Evolutionary conservation across 2,113 vertebrate genomes (phyloP), one percentile per base, ranked within the genome.

Genomic region (Chaenocephalus aceratus): DNA sequence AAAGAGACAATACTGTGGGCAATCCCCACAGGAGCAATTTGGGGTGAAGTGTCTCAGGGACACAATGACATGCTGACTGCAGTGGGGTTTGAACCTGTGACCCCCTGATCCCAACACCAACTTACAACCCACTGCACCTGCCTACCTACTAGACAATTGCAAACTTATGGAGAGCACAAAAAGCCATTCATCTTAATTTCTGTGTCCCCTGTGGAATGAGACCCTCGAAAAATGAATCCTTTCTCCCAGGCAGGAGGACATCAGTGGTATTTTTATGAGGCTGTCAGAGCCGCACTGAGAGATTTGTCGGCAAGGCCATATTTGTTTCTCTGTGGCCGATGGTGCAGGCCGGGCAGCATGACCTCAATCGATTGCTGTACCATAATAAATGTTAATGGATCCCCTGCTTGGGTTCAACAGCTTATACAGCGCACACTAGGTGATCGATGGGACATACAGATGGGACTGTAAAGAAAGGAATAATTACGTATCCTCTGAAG

Each of bases 361-460:
- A 83, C 75, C 75, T 36, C 14, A 3, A 81, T 89, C 78, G 57
- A 87, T 90, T 11, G n/a, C 58, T 0, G 13, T 11, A 3, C 52
- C 3, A 15, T 88, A 59, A 86, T 80, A 79, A 85, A 91, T 52
- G 69, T 83, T 74, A 18, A 12, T 9, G 9, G 9, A 83, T 51
- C 64, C 63, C 30, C 66, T 60, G 70, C 56, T 72, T 75, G 77
- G 78, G 72, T 89, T 87, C 84, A 85, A 80, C 72, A 72, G 69
- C 84, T 56, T 53, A 63, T 56, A 73, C 45, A 79, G 83, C 73
- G 2, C 3, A 67, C 68, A 46, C 5, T 74, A 10, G 14, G 2
- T 48, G 77, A 88, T 91, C 83, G n/a, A 88, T 87, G 72, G 76
- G 30, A 80, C 46, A 71, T 86, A 77, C 75, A 59, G 77, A 86